A percentile compares a stretch with the other conserved stretches of the same genome.
phyloP scores from a whole-genome alignment of 2,888 invertebrate genomes.

The Epinotia demarniana region DNA sequence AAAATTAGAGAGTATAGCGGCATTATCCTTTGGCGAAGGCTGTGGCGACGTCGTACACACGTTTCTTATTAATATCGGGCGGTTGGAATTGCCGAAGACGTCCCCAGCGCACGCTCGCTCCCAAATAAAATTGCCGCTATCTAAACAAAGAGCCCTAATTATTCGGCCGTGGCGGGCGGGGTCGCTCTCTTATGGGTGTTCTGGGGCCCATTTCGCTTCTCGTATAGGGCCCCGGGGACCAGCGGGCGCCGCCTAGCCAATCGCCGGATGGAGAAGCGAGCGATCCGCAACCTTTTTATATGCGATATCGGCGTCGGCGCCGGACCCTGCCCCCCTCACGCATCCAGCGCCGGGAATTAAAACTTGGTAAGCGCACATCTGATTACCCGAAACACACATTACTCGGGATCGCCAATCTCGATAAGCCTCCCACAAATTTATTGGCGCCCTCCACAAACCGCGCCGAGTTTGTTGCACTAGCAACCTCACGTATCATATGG shows the following conservation, averaged over 20 bases:
- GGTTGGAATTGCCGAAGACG: conserved; percentile 82
- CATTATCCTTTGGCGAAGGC: conserved; percentile 59
- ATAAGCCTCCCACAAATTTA: conserved; percentile 77
- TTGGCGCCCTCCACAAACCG: conserved; percentile 34
- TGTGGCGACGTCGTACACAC: conserved; percentile 70
- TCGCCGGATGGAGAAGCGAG: conserved; percentile 83
- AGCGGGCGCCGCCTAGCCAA: conserved; percentile 87
- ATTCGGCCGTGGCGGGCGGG: conserved; percentile 87
- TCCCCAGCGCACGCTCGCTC: conserved; percentile 83
- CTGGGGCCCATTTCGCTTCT: conserved; percentile 87
- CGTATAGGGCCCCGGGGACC: conserved; percentile 86
- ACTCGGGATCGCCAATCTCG: conserved; percentile 75
- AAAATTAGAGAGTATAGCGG: conserved; percentile 55
- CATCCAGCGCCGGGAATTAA: conserved; percentile 72
- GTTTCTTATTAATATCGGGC: conserved; percentile 84
- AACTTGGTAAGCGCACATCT: conserved; percentile 80
- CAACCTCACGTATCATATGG: conserved; percentile 1
- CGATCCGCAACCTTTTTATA: conserved; percentile 85
- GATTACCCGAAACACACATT: conserved; percentile 80
- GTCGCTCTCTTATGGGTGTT: conserved; percentile 89
- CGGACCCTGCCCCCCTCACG: conserved; percentile 65
- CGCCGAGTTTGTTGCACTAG: conserved; percentile 31
- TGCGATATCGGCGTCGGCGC: conserved; percentile 80
- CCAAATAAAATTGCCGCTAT: conserved; percentile 86
- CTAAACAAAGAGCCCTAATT: conserved; percentile 87